Evolutionary conservation across 2,113 vertebrate genomes (phyloP).

Genomic region (Calidris pygmaea): DNA sequence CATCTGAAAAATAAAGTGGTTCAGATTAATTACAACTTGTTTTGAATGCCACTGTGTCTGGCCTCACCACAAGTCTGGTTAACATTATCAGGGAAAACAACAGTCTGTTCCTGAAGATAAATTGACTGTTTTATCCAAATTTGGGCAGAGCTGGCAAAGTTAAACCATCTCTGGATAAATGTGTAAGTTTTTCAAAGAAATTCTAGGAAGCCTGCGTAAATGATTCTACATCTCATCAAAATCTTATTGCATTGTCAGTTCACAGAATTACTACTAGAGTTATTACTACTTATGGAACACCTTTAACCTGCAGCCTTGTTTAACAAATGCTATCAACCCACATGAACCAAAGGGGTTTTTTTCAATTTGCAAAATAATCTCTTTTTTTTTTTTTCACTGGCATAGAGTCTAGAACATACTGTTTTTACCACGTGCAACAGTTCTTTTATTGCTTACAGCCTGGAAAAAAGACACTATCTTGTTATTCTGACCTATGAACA

Average conservation of each 20-base stretch:
- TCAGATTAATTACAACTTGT: not conserved
- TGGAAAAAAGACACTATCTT: conserved; percentile 51
- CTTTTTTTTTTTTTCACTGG: not conserved
- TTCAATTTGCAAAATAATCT: not conserved
- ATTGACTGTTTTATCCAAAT: not conserved
- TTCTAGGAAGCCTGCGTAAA: conserved; percentile 1
- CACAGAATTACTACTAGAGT: not conserved
- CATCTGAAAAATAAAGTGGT: not conserved
- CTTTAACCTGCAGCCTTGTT: not conserved
- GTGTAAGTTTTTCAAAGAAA: not conserved
- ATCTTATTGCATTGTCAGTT: not conserved
- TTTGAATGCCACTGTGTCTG: conserved; percentile 41
- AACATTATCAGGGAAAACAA: conserved; percentile 24
- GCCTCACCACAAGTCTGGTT: conserved; percentile 30
- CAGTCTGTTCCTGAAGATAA: conserved; percentile 31
- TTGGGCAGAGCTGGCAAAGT: not conserved
- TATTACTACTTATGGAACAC: not conserved
- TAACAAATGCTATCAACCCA: not conserved
- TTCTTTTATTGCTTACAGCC: conserved; percentile 46
- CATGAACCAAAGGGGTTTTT: not conserved
- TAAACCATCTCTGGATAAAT: not conserved
- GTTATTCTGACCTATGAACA: conserved; percentile 38
- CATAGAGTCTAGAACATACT: conserved; percentile 40
- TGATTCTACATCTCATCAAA: not conserved
- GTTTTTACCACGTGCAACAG: conserved; percentile 44